phyloP scores from a whole-genome alignment of 1,140 invertebrate genomes.

The Metopolophium dirhodum region DNA sequence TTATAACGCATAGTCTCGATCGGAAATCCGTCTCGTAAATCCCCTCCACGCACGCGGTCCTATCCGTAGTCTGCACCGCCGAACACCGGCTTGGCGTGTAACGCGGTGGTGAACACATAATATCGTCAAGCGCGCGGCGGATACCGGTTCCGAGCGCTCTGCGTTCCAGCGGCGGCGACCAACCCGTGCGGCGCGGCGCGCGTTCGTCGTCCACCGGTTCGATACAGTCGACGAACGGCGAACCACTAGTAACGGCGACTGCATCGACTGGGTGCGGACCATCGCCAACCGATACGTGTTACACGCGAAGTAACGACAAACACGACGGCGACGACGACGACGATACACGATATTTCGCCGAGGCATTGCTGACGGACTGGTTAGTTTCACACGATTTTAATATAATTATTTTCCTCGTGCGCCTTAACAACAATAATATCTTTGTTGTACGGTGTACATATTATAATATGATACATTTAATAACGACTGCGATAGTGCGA shows the following conservation, averaged over 20 bases:
- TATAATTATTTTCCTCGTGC: not conserved
- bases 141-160: constrained; percentile 34
- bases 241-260: not conserved
- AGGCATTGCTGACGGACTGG: not conserved
- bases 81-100: not conserved
- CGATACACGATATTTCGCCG: not conserved
- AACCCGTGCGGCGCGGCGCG: constrained; percentile 8
- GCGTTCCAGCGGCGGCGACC: constrained; percentile 15
- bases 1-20: not conserved
- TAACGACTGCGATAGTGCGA: too few relatives aligned
- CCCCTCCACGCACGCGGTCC: not conserved
- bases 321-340: not conserved
- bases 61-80: not conserved
- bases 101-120: not conserved
- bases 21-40: not conserved
- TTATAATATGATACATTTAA: not conserved
- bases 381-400: constrained; percentile 17
- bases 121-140: not conserved
- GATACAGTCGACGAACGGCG: not conserved
- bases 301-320: not conserved
- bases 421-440: not conserved
- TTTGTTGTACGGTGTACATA: not conserved
- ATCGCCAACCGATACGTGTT: not conserved
- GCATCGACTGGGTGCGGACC: constrained; percentile 42
- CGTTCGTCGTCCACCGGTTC: not conserved